A percentile compares a stretch with the other conserved stretches of the same genome.
Conservation (phyloP, 2,113 vertebrate genomes). For the Coregonus clupeaformis region DNA sequence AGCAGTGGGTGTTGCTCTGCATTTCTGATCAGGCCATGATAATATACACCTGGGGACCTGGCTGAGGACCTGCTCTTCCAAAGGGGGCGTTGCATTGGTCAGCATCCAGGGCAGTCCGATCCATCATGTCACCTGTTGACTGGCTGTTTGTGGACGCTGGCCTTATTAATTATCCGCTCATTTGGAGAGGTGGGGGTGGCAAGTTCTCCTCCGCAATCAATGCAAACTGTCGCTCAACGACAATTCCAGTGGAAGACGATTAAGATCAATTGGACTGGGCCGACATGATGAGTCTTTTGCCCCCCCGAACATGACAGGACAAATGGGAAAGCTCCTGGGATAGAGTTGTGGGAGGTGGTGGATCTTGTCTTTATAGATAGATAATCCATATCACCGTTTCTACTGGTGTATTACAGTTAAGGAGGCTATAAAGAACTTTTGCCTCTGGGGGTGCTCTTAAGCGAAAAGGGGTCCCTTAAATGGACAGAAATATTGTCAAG, state of each 20-base stretch:
- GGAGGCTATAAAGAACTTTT: not conserved
- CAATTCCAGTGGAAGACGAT: slow-evolving; percentile 52
- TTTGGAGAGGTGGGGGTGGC: slow-evolving; percentile 41
- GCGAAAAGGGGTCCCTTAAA: too few species aligned
- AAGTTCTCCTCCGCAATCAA: slow-evolving; percentile 56
- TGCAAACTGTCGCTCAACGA: slow-evolving; percentile 51
- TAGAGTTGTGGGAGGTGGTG: slow-evolving; percentile 22
- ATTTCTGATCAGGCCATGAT: slow-evolving; percentile 63
- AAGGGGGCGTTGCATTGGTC: slow-evolving; percentile 43
- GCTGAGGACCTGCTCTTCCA: slow-evolving; percentile 4
- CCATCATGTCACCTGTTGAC: slow-evolving; percentile 76
- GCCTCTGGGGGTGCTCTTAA: too few species aligned
- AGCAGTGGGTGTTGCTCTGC: slow-evolving; percentile 57
- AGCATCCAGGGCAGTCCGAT: slow-evolving; percentile 73
- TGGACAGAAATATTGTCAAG: too few species aligned
- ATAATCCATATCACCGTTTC: slow-evolving; percentile 14
- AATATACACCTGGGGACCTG: slow-evolving; percentile 64
- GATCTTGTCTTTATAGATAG: slow-evolving; percentile 10
- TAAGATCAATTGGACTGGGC: slow-evolving; percentile 46
- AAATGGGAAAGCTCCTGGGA: slow-evolving; percentile 16
- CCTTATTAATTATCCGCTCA: slow-evolving; percentile 81
- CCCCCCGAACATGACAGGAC: slow-evolving; percentile 1
- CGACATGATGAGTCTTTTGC: slow-evolving; percentile 14
- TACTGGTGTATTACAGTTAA: not conserved
- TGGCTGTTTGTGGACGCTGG: slow-evolving; percentile 69